Evolutionary conservation across 2,888 invertebrate species (phyloP).

Genomic region (Meteorus colon): DNA sequence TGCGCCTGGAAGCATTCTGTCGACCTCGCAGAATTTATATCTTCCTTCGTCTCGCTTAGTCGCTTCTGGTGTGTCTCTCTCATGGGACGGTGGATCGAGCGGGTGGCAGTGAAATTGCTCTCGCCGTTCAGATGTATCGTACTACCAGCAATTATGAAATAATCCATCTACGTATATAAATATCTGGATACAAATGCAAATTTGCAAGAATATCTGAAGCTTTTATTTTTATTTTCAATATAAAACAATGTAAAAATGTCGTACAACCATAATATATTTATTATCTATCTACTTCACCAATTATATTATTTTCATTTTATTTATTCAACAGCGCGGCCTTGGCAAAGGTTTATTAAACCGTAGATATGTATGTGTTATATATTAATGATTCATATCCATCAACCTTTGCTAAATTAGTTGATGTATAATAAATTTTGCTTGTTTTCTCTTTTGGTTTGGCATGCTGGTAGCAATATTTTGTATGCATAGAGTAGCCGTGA

Average conservation of each 20-base stretch:
- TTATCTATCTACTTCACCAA: background rate
- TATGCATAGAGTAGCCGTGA: conserved; percentile 71
- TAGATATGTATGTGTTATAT: background rate
- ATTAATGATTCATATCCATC: conserved; percentile 49
- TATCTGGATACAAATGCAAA: background rate
- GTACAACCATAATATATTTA: too few species aligned
- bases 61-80: background rate
- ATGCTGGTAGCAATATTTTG: conserved; percentile 69
- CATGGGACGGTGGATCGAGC: background rate
- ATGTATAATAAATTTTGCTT: conserved; percentile 66
- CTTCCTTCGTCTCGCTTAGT: background rate
- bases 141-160: background rate
- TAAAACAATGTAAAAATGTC: background rate
- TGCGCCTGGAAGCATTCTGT: conserved; percentile 15
- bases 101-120: background rate
- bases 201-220: background rate
- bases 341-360: conserved; percentile 1
- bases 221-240: background rate
- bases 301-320: background rate
- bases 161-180: background rate
- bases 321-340: background rate
- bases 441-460: conserved; percentile 47
- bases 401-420: conserved; percentile 66
- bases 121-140: background rate
- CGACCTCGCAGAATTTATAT: conserved; percentile 8